Percentiles rank a stretch among this genome's conserved stretches.
Evolutionary conservation across 2,888 invertebrate genomes (phyloP).

Genomic region (Fissipunctia ypsillon): DNA sequence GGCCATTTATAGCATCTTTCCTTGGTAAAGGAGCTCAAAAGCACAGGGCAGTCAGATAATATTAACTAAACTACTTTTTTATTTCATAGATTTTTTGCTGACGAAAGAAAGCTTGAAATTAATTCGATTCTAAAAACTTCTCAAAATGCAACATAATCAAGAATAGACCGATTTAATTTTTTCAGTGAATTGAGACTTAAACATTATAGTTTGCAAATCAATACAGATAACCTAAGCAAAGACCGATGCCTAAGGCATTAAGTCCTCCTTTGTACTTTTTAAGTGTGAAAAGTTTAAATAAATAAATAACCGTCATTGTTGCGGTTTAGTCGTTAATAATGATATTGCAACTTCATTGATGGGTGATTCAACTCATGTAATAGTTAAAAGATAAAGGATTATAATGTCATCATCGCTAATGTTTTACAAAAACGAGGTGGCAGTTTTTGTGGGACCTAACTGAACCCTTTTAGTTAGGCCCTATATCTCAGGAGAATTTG

Average conservation of each 20-base stretch:
- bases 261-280: too few species aligned
- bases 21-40: too few species aligned
- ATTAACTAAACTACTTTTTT: background rate
- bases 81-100: background rate
- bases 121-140: background rate
- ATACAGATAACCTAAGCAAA: slow-evolving; percentile 7
- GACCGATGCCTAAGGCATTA: too few species aligned
- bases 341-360: background rate
- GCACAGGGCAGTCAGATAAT: background rate
- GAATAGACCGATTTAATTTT: background rate
- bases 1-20: background rate
- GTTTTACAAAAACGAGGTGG: background rate
- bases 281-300: too few species aligned
- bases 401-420: slow-evolving; percentile 14
- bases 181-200: background rate
- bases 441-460: background rate
- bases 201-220: background rate
- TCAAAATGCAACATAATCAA: slow-evolving; percentile 6
- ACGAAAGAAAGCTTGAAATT: background rate
- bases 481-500: background rate
- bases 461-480: background rate
- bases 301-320: background rate
- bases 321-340: slow-evolving; percentile 9
- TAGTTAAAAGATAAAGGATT: background rate
- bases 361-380: slow-evolving; percentile 14